phyloP scores from a whole-genome alignment of 2,797 vertebrate species.

The Phrynocephalus guinanensis region DNA sequence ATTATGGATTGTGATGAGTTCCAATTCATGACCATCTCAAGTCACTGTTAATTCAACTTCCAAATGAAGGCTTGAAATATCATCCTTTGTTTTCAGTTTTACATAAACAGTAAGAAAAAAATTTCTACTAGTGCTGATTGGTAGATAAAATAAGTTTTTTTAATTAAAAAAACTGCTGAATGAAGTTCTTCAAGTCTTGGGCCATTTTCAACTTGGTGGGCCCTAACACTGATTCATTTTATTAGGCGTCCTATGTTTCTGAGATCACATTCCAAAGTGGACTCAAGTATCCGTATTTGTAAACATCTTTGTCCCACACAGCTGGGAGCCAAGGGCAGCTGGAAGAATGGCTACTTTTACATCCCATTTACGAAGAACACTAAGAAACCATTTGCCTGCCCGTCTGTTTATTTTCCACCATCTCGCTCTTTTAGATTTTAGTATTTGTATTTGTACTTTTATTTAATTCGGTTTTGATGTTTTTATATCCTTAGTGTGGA shows the following conservation, averaged over 20 bases:
- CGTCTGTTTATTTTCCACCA: too few relatives aligned
- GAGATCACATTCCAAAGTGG: neutral
- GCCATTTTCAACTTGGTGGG: neutral
- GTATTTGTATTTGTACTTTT: too few relatives aligned
- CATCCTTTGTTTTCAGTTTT: neutral
- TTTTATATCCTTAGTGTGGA: too few relatives aligned
- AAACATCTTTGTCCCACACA: neutral
- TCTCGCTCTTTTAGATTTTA: too few relatives aligned
- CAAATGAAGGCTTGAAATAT: neutral
- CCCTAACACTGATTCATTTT: neutral
- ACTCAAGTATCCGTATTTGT: neutral
- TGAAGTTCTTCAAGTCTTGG: neutral
- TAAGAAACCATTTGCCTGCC: too few relatives aligned
- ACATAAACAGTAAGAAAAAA: neutral
- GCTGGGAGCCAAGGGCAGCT: too few relatives aligned
- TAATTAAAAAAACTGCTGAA: neutral
- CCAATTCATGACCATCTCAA: too few relatives aligned
- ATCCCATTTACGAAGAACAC: neutral
- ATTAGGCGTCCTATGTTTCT: neutral
- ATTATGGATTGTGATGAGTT: too few relatives aligned
- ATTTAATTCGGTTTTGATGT: too few relatives aligned
- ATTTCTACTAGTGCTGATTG: neutral
- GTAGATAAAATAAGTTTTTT: neutral
- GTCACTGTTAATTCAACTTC: neutral
- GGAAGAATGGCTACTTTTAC: neutral